Evolutionary conservation across 2,888 invertebrate species (phyloP).

Genomic region (Melanostoma scalare): DNA sequence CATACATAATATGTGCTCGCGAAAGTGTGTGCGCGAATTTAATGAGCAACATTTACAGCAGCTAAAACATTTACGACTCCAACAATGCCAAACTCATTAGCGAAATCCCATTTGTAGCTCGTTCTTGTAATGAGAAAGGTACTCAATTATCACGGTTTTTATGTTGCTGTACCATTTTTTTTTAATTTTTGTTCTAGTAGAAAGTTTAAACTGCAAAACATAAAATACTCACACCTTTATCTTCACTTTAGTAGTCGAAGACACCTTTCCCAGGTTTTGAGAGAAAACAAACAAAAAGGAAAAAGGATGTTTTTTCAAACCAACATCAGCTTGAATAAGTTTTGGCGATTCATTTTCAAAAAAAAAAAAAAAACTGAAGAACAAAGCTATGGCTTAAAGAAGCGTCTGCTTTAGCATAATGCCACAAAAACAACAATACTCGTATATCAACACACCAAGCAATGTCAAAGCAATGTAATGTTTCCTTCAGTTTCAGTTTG

Average conservation of each 20-base stretch:
- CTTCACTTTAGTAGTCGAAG: neutral
- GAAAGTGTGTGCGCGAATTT: constrained; percentile 26
- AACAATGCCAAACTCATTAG: constrained; percentile 73
- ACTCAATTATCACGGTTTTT: constrained; percentile 60
- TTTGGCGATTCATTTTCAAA: constrained; percentile 48
- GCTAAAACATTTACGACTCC: constrained; percentile 63
- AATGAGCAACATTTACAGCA: constrained; percentile 66
- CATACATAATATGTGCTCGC: constrained; percentile 7
- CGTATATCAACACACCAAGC: constrained; percentile 62
- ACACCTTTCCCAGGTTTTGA: neutral
- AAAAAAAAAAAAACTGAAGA: constrained; percentile 39
- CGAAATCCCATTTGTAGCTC: constrained; percentile 63
- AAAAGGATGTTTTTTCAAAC: constrained; percentile 28
- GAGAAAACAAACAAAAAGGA: constrained; percentile 9
- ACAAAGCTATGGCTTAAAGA: constrained; percentile 52
- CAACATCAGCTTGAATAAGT: constrained; percentile 22
- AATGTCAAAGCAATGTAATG: constrained; percentile 69
- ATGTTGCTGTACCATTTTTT: neutral
- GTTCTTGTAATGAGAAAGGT: constrained; percentile 64
- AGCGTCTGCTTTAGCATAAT: neutral
- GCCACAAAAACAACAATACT: constrained; percentile 49
- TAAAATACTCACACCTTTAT: constrained; percentile 1
- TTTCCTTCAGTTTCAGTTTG: constrained; percentile 47
- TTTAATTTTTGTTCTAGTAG: neutral
- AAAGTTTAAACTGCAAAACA: constrained; percentile 31